Base-by-base conservation (phyloP, 1,140 invertebrate genomes). In the Pogonomyrmex californicus region DNA sequence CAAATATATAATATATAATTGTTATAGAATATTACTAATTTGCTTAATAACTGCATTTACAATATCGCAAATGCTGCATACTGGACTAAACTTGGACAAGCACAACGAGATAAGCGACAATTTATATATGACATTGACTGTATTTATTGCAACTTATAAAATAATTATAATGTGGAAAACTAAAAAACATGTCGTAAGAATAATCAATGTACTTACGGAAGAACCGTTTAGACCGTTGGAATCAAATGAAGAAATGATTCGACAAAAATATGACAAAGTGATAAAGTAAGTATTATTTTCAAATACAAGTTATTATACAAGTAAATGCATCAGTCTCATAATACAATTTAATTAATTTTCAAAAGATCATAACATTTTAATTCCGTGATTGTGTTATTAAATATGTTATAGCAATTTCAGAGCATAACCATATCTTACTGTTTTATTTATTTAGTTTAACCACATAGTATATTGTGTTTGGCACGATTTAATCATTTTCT, bases 1-100 rank as follows among this genome's bases (percentile, higher is more conserved):
- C 1, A 78, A 78, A 86, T 14, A 33, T 14, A 17, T 44, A n/a
- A 63, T 86, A 0, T 87, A 87, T 23, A 65, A 38, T 36, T 1
- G 44, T 65, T 79, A 85, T 9, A 70, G 56, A 71, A 1, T 49
- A 9, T 65, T 86, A 12, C 0, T 86, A 7, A 56, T 86, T 30
- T 65, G 36, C 1, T 5, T 70, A 12, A 4, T 30, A 30, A 44
- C 36, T 44, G 1, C 17, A 17, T 77, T 85, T 49, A 49, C 12
- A 5, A 6, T 77, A n/a, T 70, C 86, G 4, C 70, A 77, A 70
- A 0, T 62, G 6, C 75, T 85, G 9, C 66, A 66, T n/a, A n/a
- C 62, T 77, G 4, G 5, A 36, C 0, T 81, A 1, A 82, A 62
- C 9, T 23, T 56, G 7, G 7, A 49, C 17, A 51, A 82, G 2